These are phyloP conservation scores for Euplexia lucipara DNA, from an alignment of 2,888 invertebrate genomes.

Conservation along the genomic window DNA sequence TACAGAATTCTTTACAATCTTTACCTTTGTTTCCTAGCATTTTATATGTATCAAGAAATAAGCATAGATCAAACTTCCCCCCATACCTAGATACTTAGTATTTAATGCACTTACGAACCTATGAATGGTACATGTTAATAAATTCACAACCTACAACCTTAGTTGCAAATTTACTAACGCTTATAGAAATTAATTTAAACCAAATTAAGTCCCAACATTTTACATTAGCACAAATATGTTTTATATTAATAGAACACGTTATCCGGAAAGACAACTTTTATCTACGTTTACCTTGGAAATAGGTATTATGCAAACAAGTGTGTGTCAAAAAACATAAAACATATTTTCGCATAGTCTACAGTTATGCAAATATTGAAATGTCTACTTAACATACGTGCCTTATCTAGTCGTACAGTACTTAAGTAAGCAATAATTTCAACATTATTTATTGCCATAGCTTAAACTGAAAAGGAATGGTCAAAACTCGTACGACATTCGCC, in stretches of 20 bases:
- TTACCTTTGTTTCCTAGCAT: no score
- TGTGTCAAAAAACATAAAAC: constrained; percentile 27
- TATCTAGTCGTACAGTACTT: constrained; percentile 21
- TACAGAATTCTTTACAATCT: no score
- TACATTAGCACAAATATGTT: constrained; percentile 10
- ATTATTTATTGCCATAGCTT: background rate
- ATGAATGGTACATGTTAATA: constrained; percentile 9
- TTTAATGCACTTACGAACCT: background rate
- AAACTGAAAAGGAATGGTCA: background rate
- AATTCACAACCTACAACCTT: background rate
- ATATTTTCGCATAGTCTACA: constrained; percentile 24
- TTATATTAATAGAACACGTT: constrained; percentile 7
- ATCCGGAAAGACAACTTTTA: constrained; percentile 21
- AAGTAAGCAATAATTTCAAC: constrained; percentile 18
- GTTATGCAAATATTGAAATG: constrained; percentile 30
- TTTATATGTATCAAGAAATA: background rate
- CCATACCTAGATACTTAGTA: background rate
- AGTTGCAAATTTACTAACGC: no score
- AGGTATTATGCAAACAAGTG: constrained; percentile 23
- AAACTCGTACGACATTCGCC: background rate
- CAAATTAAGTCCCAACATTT: constrained; percentile 19
- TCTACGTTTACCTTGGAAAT: constrained; percentile 4
- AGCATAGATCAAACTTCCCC: background rate
- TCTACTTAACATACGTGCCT: constrained; percentile 28
- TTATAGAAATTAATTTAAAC: constrained; percentile 7